Evolutionary conservation across 1,140 invertebrate genomes (phyloP), one percentile per base, ranked within the genome.

Genomic region (Aleiodes sp.): DNA sequence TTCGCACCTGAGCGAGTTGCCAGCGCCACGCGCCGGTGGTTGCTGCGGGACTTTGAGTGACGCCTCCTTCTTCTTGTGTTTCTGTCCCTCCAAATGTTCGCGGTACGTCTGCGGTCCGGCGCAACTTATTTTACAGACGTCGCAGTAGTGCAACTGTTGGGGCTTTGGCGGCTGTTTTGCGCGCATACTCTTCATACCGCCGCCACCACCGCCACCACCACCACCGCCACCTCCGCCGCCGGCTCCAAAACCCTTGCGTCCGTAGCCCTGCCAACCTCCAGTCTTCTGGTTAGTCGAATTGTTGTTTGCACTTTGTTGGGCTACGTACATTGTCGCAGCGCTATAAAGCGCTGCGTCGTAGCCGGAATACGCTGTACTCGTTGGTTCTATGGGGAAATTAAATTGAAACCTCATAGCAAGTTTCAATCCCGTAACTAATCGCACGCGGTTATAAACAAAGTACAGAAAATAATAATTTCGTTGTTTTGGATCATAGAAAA

Each of bases 31-130:
- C 2, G 82, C 82, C 52, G 80, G 86, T 78, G 79, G 88, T 79
- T 82, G 89, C 75, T 86, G 82, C 33, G 87, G 91, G 88, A 89
- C 91, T 86, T 98, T 98, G 14, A 93, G 88, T 8, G 94, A 93
- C 10, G 94, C 94, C 82, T 98, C 98, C 82, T 98, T 98, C 88
- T 99, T 99, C 87, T 99, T 99, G 85, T 99, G 98, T 82, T 98
- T 98, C 85, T 98, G 96, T 0, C 98, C 98, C 83, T 98, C 97
- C 71, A 99, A 87, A 89, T 99, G 98, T 83, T 99, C 98, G 64
- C 96, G 91, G 84, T 98, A 99, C 0, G 97, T 98, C 88, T 95
- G 94, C 1, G 95, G 95, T 0, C 96, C 96, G 74, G 96, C 96
- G 87, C 96, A 99, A 72, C 96, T 98, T 78, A 99, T 99, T 82